Evolutionary conservation across 2,113 vertebrate species (phyloP).

Genomic region (Excalfactoria chinensis): DNA sequence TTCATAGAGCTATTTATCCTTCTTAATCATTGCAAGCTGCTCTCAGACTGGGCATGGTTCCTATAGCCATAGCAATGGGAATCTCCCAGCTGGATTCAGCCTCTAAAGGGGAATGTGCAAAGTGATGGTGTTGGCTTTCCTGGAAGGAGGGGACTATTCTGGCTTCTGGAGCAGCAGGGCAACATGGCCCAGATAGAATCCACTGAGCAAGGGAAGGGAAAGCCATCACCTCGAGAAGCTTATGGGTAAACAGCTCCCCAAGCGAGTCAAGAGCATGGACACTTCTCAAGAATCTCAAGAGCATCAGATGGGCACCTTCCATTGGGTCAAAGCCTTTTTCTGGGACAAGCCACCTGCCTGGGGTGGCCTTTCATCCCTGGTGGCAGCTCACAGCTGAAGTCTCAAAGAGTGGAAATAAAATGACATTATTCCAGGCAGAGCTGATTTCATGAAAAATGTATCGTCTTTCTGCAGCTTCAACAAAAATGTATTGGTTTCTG

Average conservation of each 20-base stretch:
- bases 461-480: not conserved
- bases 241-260: not conserved
- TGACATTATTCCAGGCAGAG: not conserved
- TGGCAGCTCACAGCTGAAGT: accelerated
- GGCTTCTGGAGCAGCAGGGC: not conserved
- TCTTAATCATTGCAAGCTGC: not conserved
- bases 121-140: accelerated
- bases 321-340: not conserved
- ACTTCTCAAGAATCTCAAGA: not conserved
- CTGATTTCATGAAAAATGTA: slow-evolving; percentile 49
- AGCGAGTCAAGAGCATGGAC: not conserved
- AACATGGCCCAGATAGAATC: not conserved
- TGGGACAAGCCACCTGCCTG: too few species aligned
- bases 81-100: not conserved
- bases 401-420: not conserved
- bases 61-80: not conserved
- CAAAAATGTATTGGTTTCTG: slow-evolving; percentile 31
- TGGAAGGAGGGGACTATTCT: accelerated
- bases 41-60: not conserved
- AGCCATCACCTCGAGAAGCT: not conserved
- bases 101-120: not conserved
- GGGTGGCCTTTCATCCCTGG: not conserved
- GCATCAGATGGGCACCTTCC: not conserved
- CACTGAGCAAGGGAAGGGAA: not conserved
- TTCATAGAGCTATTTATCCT: not conserved